Evolutionary conservation across 1,140 invertebrate genomes (phyloP), one percentile per base, ranked within the genome.

Genomic region (Anoplophora glabripennis): DNA sequence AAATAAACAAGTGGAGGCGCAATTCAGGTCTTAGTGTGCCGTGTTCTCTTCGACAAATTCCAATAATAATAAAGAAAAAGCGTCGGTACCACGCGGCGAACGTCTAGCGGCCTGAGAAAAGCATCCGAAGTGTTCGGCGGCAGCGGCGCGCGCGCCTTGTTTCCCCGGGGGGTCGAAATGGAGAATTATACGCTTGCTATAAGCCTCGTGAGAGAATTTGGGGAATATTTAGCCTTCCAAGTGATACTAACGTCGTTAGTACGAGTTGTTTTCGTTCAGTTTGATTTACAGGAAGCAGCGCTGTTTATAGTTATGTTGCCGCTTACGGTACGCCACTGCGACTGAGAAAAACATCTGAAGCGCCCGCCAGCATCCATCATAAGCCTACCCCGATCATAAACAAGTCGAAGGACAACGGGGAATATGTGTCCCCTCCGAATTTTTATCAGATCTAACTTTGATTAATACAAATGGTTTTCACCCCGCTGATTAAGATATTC

Each of bases 61-160:
- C 57, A 59, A 59, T 59, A 59, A 59, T 59, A 59, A 59, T 59
- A 59, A 59, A 59, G 57, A 59, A 59, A 59, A 28, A 28, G 51
- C 57, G 49, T 59, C 57, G 48, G 51, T 41, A 41, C 51, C 57
- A 46, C 51, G 57, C 48, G 28, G 57, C 42, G 57, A 44, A 34
- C 49, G 49, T 52, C 49, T 52, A 59, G 41, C 41, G 57, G 49
- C 57, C 45, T 59, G 57, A 53, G 57, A 59, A 59, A 54, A 28
- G 21, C 49, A 59, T 54, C 40, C 54, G 57, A 59, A 59, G 48
- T 54, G 38, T 28, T 5, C 21, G 21, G 21, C 21, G 21, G 5
- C 21, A 28, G 21, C 3, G 21, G 21, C 21, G 21, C 5, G 3
- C 21, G 21, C 21, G n/a, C 21, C 21, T 2, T 2, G 21, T 28